These are phyloP conservation scores for Rhabdomys dilectus DNA, from an alignment of 2,113 vertebrate species.

Conservation along the genomic window DNA sequence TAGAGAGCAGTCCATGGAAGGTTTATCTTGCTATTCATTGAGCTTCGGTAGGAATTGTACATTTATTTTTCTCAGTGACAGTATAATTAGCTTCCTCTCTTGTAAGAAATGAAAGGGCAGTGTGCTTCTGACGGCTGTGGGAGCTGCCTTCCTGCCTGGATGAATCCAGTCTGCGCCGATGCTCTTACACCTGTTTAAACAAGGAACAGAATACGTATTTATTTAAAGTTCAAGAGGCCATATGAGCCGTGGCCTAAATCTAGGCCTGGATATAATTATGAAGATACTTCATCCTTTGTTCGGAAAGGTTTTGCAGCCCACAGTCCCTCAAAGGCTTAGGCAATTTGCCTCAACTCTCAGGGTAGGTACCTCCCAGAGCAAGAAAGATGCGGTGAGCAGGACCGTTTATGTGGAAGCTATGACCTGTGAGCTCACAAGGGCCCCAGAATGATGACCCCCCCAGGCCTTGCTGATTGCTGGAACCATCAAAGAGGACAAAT, in stretches of 20 bases:
- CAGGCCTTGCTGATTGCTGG: not conserved
- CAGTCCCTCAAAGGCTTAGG: slow-evolving; percentile 22
- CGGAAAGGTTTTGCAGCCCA: slow-evolving; percentile 71
- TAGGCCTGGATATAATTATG: slow-evolving; percentile 77
- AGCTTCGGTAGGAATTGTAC: slow-evolving; percentile 41
- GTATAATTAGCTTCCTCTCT: slow-evolving; percentile 73
- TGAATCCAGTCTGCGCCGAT: slow-evolving; percentile 73
- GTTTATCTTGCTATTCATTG: not conserved
- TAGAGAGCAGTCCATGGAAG: not conserved
- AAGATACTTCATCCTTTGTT: slow-evolving; percentile 80
- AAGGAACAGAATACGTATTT: slow-evolving; percentile 77
- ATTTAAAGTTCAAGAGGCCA: slow-evolving; percentile 81
- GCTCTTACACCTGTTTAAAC: slow-evolving; percentile 85
- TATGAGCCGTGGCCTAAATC: slow-evolving; percentile 74
- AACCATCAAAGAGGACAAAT: not conserved
- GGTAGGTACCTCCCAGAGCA: not conserved
- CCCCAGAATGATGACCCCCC: rapidly evolving
- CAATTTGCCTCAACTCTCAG: slow-evolving; percentile 31
- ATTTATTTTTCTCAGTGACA: slow-evolving; percentile 75
- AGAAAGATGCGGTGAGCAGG: not conserved
- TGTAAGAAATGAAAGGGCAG: slow-evolving; percentile 75
- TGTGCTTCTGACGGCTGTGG: slow-evolving; percentile 66
- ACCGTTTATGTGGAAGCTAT: rapidly evolving
- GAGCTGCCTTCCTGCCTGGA: slow-evolving; percentile 74
- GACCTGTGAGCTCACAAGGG: too few relatives aligned